These are phyloP conservation scores for Bradypodion pumilum DNA, from an alignment of 2,797 vertebrate genomes.

Conservation along the genomic window DNA sequence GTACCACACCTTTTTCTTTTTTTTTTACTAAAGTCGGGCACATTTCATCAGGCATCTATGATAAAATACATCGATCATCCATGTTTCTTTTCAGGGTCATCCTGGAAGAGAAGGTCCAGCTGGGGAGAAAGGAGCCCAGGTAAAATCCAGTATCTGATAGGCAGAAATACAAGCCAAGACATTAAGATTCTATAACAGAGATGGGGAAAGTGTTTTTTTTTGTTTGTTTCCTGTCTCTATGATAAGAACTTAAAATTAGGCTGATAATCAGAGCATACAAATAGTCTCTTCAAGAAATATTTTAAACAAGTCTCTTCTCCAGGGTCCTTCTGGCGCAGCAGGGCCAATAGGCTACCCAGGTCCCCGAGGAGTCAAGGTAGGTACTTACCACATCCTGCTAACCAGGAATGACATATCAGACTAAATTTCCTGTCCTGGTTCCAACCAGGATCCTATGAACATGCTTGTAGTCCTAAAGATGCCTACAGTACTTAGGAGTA, in stretches of 20 bases:
- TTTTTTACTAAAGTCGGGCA: background rate
- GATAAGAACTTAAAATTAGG: background rate
- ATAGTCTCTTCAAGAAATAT: background rate
- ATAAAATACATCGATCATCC: background rate
- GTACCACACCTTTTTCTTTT: too few species aligned
- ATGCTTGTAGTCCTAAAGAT: background rate
- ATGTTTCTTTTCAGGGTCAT: slow-evolving; percentile 80
- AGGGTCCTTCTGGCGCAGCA: slow-evolving; percentile 83
- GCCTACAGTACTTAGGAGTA: background rate
- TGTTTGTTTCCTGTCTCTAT: background rate
- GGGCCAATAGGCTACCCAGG: slow-evolving; percentile 91
- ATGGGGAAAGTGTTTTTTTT: background rate
- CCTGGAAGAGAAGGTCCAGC: slow-evolving; percentile 89
- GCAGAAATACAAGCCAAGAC: background rate
- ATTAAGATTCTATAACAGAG: background rate
- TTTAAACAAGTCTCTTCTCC: background rate
- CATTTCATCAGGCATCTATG: background rate
- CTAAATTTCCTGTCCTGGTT: background rate
- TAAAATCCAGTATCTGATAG: slow-evolving; percentile 70
- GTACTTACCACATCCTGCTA: background rate
- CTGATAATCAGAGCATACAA: background rate
- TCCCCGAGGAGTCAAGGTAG: slow-evolving; percentile 91
- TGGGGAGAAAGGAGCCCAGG: slow-evolving; percentile 90
- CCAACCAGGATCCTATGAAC: background rate
- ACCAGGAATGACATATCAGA: background rate